Conservation (phyloP, 37 sponge, comb jelly and placozoan species). For the Lycopodina hypogea region DNA sequence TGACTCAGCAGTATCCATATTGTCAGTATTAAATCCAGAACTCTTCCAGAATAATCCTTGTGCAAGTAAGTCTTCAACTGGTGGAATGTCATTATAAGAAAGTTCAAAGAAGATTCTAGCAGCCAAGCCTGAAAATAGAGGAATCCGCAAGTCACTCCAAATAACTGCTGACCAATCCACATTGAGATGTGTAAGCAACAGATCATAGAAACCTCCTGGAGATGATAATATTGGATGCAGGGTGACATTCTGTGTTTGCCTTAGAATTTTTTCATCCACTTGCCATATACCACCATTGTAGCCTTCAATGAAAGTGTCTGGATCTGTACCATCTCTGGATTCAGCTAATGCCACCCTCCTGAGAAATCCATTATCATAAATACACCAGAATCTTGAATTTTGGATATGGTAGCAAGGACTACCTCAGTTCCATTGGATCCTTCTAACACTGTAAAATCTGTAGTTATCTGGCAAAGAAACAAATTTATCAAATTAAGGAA, state of each 20-base stretch:
- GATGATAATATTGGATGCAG: neutral
- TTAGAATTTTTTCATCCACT: slow-evolving; percentile 28
- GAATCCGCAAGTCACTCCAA: slow-evolving; percentile 16
- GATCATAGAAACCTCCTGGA: neutral
- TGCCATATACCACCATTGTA: slow-evolving; percentile 50
- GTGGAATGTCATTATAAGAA: slow-evolving; percentile 2
- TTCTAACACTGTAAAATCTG: too few species aligned
- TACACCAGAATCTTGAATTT: slow-evolving; percentile 2
- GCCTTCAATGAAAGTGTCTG: slow-evolving; percentile 27
- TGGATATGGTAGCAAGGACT: slow-evolving; percentile 7
- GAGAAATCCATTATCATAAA: slow-evolving; percentile 34
- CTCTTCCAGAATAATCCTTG: slow-evolving; percentile 24
- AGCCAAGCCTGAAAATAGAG: slow-evolving; percentile 28
- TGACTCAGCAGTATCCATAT: slow-evolving; percentile 2
- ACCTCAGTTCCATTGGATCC: slow-evolving; percentile 18
- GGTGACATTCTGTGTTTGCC: slow-evolving; percentile 1
- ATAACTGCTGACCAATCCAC: slow-evolving; percentile 13
- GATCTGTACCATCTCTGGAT: slow-evolving; percentile 27
- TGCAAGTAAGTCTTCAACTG: neutral
- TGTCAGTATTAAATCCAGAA: slow-evolving; percentile 1
- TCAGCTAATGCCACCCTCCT: slow-evolving; percentile 40
- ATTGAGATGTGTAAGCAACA: neutral
- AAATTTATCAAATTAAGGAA: neutral
- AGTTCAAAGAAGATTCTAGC: slow-evolving; percentile 23
- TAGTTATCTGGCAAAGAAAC: neutral